Base-by-base conservation (phyloP, 2,113 vertebrate species). In the Crotophaga sulcirostris region DNA sequence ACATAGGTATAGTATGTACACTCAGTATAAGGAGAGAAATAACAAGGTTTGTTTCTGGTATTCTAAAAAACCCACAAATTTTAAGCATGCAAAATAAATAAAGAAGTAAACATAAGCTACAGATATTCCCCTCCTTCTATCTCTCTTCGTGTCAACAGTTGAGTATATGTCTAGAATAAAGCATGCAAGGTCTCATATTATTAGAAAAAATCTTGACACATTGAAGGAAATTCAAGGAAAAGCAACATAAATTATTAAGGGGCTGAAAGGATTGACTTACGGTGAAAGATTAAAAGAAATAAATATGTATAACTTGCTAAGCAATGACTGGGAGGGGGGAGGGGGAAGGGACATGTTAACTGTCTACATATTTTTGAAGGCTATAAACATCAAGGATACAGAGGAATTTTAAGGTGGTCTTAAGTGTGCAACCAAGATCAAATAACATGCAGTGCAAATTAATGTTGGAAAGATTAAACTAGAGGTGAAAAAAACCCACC, bases 201-300 rank as follows among this genome's bases (percentile, higher is more conserved):
- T 29, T 56, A 89, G 56, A 94, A 95, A 90, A 96, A 90, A 67
- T 56, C 81, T 75, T 95, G 92, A 93, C 73, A 75, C 38, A 40
- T 82, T 90, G 92, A 79, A 94, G 44, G n/a, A 97, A 95, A 94
- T 90, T 95, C 91, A 90, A 93, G 91, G 87, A 69, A 97, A 97
- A 93, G 91, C 54, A 95, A 84, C 66, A 96, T 96, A 94, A 97
- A 97, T 97, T 96, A 97, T 97, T 97, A 95, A 97, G 67, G 26
- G 47, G 3, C 51, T 95, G 91, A 94, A 94, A 89, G n/a, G 79
- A 96, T 93, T 96, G 96, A 94, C 84, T 94, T 94, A 84, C 0
- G 0, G 86, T 94, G 93, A 94, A 97, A 96, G 93, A 97, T 96
- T 97, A 97, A 97, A 97, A 96, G 93, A 97, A 97, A 97, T 96